phyloP scores from a whole-genome alignment of 2,888 invertebrate genomes.

The Drosophila formosana region DNA sequence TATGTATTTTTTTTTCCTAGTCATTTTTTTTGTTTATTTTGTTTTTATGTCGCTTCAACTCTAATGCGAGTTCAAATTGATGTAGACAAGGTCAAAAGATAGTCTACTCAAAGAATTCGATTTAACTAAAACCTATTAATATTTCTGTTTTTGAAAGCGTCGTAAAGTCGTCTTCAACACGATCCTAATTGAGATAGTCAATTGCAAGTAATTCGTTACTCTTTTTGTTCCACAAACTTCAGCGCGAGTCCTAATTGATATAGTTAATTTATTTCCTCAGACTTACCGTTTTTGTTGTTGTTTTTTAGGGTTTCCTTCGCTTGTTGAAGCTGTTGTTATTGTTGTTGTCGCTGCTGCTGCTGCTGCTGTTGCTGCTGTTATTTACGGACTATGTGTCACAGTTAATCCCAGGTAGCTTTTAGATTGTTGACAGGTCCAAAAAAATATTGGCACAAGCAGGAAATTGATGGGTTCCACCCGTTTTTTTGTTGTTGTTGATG shows the following conservation, averaged over 20 bases:
- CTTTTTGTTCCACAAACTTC: not conserved
- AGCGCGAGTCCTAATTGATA: not conserved
- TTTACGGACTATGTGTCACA: constrained; percentile 17
- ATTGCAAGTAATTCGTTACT: too few relatives aligned
- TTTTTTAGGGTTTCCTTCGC: constrained; percentile 6
- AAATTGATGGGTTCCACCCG: constrained; percentile 17
- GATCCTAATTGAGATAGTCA: too few relatives aligned
- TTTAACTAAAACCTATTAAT: too few relatives aligned
- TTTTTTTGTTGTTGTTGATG: not conserved
- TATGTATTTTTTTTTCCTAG: too few relatives aligned
- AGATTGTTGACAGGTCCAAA: constrained; percentile 18
- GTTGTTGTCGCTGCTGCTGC: not conserved
- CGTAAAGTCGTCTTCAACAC: too few relatives aligned
- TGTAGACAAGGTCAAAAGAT: too few relatives aligned
- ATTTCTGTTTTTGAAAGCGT: too few relatives aligned
- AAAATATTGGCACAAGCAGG: not conserved
- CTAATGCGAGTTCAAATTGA: too few relatives aligned
- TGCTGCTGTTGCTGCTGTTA: constrained; percentile 4
- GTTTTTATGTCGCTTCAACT: too few relatives aligned
- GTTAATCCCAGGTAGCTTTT: constrained; percentile 20
- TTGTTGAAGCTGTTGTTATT: not conserved
- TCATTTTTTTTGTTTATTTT: too few relatives aligned
- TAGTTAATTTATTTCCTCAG: not conserved
- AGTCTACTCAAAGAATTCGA: too few relatives aligned
- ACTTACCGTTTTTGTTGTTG: constrained; percentile 32